Percentiles rank a stretch among this genome's conserved stretches.
Conservation (phyloP, 2,113 vertebrate species). For the Pterocles burchelli region DNA sequence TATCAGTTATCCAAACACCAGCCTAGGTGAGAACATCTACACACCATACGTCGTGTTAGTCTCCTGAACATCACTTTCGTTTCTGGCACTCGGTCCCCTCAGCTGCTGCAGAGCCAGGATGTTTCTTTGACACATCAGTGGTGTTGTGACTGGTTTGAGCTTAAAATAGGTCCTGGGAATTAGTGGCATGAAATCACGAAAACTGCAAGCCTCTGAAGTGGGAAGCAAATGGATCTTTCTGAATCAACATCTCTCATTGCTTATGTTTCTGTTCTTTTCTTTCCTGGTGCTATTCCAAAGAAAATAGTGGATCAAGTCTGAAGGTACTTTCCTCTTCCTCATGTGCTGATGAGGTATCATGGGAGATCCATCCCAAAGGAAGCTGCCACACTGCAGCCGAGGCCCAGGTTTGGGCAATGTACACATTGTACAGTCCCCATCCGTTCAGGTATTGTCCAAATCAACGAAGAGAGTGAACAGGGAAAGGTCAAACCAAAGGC, state of each 20-base stretch:
- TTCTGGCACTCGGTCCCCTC: neutral
- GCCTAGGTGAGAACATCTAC: neutral
- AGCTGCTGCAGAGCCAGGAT: constrained; percentile 45
- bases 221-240: constrained; percentile 28
- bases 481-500: neutral
- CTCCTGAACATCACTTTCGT: neutral
- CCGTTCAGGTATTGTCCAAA: neutral
- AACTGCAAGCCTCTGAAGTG: neutral
- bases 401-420: neutral
- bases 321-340: neutral
- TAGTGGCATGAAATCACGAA: constrained; percentile 33
- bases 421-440: neutral
- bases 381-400: neutral
- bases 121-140: constrained; percentile 49
- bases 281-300: constrained; percentile 4
- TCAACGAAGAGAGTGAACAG: neutral
- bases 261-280: constrained; percentile 9
- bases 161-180: constrained; percentile 65
- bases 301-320: neutral
- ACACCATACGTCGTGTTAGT: rapidly evolving
- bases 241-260: constrained; percentile 46
- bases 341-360: neutral
- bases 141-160: constrained; percentile 37
- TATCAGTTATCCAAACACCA: neutral
- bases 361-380: neutral